A percentile compares a stretch with the other conserved stretches of the same genome.
Conservation (phyloP, 2,113 vertebrate species). For the Malaclemys terrapin region DNA sequence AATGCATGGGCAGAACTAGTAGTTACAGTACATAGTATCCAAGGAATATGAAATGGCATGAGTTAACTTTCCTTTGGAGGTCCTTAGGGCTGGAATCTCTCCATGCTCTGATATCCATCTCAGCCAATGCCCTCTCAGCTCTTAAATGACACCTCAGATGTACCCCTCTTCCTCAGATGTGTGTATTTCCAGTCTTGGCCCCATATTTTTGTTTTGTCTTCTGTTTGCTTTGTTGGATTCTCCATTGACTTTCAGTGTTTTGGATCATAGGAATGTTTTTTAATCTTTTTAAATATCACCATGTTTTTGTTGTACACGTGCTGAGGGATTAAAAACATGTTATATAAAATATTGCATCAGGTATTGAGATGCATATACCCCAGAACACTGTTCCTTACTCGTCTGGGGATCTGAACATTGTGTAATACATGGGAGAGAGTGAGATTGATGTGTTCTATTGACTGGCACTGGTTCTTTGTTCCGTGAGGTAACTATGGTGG, state of each 20-base stretch:
- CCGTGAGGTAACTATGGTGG: fast-evolving
- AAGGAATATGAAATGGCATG: not conserved
- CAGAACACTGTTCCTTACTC: not conserved
- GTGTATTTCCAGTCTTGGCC: not conserved
- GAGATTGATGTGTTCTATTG: fast-evolving
- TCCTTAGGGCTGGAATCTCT: not conserved
- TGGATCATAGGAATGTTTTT: not conserved
- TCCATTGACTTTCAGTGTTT: not conserved
- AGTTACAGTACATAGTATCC: not conserved
- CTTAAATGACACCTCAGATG: not conserved
- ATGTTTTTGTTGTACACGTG: not conserved
- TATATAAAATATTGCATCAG: not conserved
- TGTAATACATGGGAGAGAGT: not conserved
- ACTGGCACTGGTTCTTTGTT: not conserved
- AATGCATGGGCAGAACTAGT: not conserved
- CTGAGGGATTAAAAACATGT: not conserved
- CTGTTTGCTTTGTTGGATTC: not conserved
- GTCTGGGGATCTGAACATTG: not conserved
- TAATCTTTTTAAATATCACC: not conserved
- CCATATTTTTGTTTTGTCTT: not conserved
- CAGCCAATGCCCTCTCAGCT: not conserved
- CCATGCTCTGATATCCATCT: not conserved
- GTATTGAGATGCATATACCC: not conserved
- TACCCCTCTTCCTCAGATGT: not conserved
- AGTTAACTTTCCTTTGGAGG: not conserved